Conservation (phyloP, 2,888 invertebrate species). For the Agrotis ipsilon region DNA sequence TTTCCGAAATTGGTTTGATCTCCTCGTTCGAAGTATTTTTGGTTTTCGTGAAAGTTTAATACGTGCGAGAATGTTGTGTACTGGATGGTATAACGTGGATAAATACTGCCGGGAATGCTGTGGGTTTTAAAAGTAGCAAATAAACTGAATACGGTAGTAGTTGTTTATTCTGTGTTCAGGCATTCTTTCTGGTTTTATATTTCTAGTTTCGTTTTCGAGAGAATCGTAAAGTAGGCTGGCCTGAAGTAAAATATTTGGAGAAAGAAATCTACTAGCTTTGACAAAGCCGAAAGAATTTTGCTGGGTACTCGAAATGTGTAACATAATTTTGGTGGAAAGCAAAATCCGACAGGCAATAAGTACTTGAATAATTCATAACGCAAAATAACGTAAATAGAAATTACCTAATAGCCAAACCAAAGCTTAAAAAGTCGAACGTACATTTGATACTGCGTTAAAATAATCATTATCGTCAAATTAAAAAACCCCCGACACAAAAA, state of each 20-base stretch:
- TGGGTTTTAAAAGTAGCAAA: slow-evolving; percentile 42
- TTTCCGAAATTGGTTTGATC: slow-evolving; percentile 66
- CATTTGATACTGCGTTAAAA: slow-evolving; percentile 53
- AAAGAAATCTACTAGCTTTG: slow-evolving; percentile 1
- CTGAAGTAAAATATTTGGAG: slow-evolving; percentile 5
- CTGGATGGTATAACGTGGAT: slow-evolving; percentile 43
- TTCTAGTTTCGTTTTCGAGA: slow-evolving; percentile 30
- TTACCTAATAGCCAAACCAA: too few relatives aligned
- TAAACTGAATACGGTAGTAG: slow-evolving; percentile 35
- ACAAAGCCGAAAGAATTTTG: neutral
- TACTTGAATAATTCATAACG: slow-evolving; percentile 32
- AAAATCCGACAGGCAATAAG: neutral
- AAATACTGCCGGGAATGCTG: slow-evolving; percentile 34
- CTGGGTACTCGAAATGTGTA: neutral
- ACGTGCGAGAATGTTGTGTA: slow-evolving; percentile 57
- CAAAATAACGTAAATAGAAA: slow-evolving; percentile 13
- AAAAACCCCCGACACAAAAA: too few relatives aligned
- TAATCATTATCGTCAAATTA: too few relatives aligned
- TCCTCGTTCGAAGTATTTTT: slow-evolving; percentile 60
- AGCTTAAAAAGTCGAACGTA: slow-evolving; percentile 35
- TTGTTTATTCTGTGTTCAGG: slow-evolving; percentile 33
- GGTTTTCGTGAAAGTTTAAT: slow-evolving; percentile 65
- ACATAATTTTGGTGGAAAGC: slow-evolving; percentile 1
- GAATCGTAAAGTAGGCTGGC: slow-evolving; percentile 20
- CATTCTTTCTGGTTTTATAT: slow-evolving; percentile 26